Evolutionary conservation across 1,140 invertebrate genomes (phyloP), one percentile per base, ranked within the genome.

Genomic region (Danaus melanippus): DNA sequence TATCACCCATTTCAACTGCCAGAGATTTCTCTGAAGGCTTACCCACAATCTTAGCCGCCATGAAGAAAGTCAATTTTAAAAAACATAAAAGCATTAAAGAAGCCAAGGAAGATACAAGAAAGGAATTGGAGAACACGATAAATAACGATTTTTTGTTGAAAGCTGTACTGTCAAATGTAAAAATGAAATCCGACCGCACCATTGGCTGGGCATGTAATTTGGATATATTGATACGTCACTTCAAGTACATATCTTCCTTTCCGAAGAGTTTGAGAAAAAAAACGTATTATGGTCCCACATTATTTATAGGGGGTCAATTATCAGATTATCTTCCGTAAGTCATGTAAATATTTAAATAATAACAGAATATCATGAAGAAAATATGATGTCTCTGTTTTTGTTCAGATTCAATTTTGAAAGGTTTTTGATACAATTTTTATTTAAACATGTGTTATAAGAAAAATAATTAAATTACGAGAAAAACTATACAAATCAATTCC

Each of bases 1-100:
- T 95, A 56, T 92, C 92, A 10, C 94, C 94, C 0, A 66, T 90
- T 1, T 87, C 87, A 50, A 77, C 84, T 0, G 88, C 89, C 47
- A 81, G 84, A 17, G 83, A 88, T 66, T 81, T 92, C 2, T 63
- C 77, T 32, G 69, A 82, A 2, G 87, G 59, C 12, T 69, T 92
- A 67, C 75, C 74, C 1, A 73, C 84, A 51, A 81, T 92, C 54
- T 86, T 93, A 42, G 70, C 88, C 12, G 85, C 86, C 0, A 90
- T 94, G 89, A 75, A 73, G 67, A 80, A 58, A 61, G 49, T 80
- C 1, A 53, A 66, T 11, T 80, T 79, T 40, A 76, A 71, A 46
- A 59, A 63, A 8, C 48, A 60, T 8, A 76, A 64, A 32, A 69
- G 62, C 17, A 42, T 79, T 9, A 32, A 44, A 12, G 54, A 40